phyloP scores from a whole-genome alignment of 2,888 invertebrate genomes.

The Hemithea aestivaria region DNA sequence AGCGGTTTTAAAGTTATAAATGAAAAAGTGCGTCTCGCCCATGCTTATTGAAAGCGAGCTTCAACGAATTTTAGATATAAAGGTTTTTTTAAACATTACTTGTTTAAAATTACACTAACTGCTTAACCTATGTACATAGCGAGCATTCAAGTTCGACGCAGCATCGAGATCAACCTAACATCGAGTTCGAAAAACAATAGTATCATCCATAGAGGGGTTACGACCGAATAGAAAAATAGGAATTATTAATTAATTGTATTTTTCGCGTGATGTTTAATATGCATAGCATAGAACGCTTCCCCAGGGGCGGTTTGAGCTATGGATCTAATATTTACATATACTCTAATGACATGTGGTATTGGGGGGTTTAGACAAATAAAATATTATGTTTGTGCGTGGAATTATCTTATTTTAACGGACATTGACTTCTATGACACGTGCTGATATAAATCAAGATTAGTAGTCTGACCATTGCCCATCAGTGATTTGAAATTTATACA shows the following conservation, averaged over 20 bases:
- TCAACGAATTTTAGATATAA: too few species aligned
- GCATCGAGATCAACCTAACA: conserved; percentile 3
- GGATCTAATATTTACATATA: conserved; percentile 22
- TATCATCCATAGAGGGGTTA: conserved; percentile 27
- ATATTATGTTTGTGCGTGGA: conserved; percentile 21
- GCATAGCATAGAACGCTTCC: conserved; percentile 34
- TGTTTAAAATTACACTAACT: too few species aligned
- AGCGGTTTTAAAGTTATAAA: too few species aligned
- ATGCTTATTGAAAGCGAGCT: too few species aligned
- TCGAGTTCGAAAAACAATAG: conserved; percentile 7
- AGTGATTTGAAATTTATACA: too few species aligned
- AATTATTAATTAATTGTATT: conserved; percentile 70
- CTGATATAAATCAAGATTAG: too few species aligned
- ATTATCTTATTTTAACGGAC: conserved; percentile 5
- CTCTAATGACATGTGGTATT: conserved; percentile 13
- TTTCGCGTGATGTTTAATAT: conserved; percentile 66
- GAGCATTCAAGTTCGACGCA: neutral
- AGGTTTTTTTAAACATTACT: too few species aligned
- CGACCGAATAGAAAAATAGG: conserved; percentile 57
- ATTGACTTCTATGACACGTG: neutral
- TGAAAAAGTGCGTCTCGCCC: too few species aligned
- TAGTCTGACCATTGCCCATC: too few species aligned
- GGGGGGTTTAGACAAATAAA: conserved; percentile 10
- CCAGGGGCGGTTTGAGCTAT: conserved; percentile 24
- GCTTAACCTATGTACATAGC: too few species aligned